These are phyloP conservation scores for Chymomyza caudatula DNA, from an alignment of 2,888 invertebrate species.

Conservation along the genomic window DNA sequence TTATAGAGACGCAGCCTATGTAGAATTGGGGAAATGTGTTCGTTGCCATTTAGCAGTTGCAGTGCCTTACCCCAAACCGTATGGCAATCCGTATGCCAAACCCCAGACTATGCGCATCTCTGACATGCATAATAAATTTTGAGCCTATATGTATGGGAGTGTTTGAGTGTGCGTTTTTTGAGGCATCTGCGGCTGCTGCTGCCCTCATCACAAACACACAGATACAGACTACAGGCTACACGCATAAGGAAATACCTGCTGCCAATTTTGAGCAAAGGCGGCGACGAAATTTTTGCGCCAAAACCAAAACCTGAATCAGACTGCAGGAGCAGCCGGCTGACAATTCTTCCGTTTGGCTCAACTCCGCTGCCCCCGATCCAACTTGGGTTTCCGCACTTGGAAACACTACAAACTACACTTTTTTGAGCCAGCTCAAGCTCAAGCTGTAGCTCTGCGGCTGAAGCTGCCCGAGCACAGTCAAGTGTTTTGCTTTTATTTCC, in stretches of 20 bases:
- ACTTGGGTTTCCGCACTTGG: not conserved
- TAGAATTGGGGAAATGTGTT: constrained; percentile 31
- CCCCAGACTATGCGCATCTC: constrained; percentile 2
- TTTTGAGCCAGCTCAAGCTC: constrained; percentile 54
- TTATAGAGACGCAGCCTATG: constrained; percentile 28
- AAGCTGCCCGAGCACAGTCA: not conserved
- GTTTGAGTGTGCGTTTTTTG: constrained; percentile 25
- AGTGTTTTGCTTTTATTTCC: not conserved
- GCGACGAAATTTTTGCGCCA: constrained; percentile 54
- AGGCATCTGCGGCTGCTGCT: constrained; percentile 40
- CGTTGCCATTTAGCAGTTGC: not conserved
- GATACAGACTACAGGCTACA: constrained; percentile 14
- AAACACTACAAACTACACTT: constrained; percentile 17
- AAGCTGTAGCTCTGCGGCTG: constrained; percentile 14
- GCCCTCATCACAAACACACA: constrained; percentile 23
- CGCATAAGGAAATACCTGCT: constrained; percentile 47
- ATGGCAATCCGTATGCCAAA: no score
- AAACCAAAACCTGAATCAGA: constrained; percentile 63
- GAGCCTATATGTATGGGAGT: constrained; percentile 46
- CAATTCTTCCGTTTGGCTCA: not conserved
- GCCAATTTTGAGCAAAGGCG: constrained; percentile 52
- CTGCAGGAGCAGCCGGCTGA: constrained; percentile 34
- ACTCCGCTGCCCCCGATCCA: not conserved
- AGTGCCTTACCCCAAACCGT: not conserved
- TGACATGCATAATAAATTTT: constrained; percentile 57